Evolutionary conservation across 2,888 invertebrate genomes (phyloP).

Genomic region (Copidosoma aretas): DNA sequence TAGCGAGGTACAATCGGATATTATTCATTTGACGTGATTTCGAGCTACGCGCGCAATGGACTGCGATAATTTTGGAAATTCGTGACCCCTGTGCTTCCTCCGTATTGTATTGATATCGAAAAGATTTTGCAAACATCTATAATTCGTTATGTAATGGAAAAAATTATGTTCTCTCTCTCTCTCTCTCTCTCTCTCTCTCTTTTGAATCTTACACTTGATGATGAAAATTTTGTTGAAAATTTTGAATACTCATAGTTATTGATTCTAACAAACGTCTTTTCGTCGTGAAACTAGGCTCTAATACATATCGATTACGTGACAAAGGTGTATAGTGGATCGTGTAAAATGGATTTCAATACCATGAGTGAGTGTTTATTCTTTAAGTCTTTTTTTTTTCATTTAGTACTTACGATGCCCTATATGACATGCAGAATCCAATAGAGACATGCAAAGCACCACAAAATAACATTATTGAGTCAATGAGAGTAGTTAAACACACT

Average conservation of each 20-base stretch:
- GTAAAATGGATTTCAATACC: constrained; percentile 26
- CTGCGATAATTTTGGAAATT: no score
- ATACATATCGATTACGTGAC: constrained; percentile 2
- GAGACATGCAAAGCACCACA: constrained; percentile 63
- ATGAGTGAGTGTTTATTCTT: constrained; percentile 38
- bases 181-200: background rate
- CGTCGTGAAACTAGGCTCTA: background rate
- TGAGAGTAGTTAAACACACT: constrained; percentile 55
- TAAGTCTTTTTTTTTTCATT: constrained; percentile 47
- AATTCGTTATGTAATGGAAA: background rate
- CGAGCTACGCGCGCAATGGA: no score
- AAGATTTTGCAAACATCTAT: background rate
- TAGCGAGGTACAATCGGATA: no score
- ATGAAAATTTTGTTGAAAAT: constrained; percentile 1
- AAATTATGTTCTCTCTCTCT: constrained; percentile 19
- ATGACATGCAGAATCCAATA: constrained; percentile 62
- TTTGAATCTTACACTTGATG: background rate
- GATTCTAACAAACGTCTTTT: background rate
- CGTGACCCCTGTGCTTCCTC: no score
- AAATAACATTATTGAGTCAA: constrained; percentile 60
- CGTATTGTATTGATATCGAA: background rate
- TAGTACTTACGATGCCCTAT: constrained; percentile 62
- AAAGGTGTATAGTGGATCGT: constrained; percentile 24
- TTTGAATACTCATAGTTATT: background rate
- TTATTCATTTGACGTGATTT: no score